Evolutionary conservation across 2,797 vertebrate genomes (phyloP).

Genomic region (Hydrophis major): DNA sequence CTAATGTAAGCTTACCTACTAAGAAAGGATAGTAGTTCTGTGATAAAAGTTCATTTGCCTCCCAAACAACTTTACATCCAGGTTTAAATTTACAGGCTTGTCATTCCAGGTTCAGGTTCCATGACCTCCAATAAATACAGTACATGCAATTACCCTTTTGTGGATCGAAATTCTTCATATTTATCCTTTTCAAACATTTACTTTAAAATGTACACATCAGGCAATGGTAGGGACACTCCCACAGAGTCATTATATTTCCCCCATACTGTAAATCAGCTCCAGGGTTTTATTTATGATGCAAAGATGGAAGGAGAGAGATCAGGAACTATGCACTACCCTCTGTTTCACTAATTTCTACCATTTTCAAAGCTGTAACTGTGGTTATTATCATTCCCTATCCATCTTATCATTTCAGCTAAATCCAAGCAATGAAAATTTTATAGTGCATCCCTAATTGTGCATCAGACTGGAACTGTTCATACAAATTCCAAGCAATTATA

Average conservation of each 20-base stretch:
- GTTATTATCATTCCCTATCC: slow-evolving; percentile 65
- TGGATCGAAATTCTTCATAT: neutral
- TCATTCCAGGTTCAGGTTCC: neutral
- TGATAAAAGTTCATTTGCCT: neutral
- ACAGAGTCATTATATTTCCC: neutral
- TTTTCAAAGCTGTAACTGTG: slow-evolving; percentile 60
- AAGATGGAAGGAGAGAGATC: slow-evolving; percentile 42
- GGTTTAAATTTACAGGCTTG: neutral
- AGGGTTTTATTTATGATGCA: neutral
- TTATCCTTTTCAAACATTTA: neutral
- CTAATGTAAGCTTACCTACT: neutral
- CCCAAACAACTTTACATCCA: neutral
- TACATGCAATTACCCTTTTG: neutral
- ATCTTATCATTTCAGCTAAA: slow-evolving; percentile 75
- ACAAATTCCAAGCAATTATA: slow-evolving; percentile 79
- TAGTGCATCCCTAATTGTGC: slow-evolving; percentile 76
- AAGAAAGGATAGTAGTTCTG: neutral
- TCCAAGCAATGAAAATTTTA: slow-evolving; percentile 76
- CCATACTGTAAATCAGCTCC: slow-evolving; percentile 3
- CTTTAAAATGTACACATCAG: neutral
- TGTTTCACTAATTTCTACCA: slow-evolving; percentile 61
- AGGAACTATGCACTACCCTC: slow-evolving; percentile 41
- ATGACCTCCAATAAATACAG: neutral
- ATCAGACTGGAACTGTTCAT: slow-evolving; percentile 76
- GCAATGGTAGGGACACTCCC: neutral